Conservation (phyloP, 2,113 vertebrate genomes). For the Canis aureus region DNA sequence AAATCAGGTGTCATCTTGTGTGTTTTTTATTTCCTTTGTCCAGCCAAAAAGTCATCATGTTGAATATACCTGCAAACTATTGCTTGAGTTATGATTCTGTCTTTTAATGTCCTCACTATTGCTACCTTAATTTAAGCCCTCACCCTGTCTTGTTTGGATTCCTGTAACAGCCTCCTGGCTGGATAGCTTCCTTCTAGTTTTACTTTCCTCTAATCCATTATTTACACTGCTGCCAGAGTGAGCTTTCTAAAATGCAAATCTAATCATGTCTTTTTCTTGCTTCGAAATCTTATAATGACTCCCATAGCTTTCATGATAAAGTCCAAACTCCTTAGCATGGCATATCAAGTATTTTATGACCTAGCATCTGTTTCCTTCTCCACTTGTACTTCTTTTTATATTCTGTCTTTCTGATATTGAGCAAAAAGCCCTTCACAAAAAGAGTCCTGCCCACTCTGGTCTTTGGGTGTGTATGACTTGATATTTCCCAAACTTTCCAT, state of each 20-base stretch:
- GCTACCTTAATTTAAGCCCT: conserved; percentile 55
- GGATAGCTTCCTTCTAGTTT: conserved; percentile 68
- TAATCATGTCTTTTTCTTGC: conserved; percentile 75
- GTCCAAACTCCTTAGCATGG: conserved; percentile 70
- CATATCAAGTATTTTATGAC: conserved; percentile 69
- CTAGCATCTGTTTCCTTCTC: conserved; percentile 60
- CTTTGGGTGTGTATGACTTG: background rate
- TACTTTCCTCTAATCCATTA: conserved; percentile 82
- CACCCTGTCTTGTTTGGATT: conserved; percentile 65
- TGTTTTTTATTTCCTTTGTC: background rate
- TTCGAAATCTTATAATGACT: conserved; percentile 77
- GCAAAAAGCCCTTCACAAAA: background rate
- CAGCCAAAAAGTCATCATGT: background rate
- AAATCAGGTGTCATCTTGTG: background rate
- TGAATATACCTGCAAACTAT: conserved; percentile 33
- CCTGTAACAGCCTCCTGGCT: conserved; percentile 68
- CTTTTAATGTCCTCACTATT: conserved; percentile 60
- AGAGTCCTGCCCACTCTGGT: background rate
- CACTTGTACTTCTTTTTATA: conserved; percentile 24
- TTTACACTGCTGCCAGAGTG: conserved; percentile 75
- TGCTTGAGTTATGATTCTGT: conserved; percentile 43
- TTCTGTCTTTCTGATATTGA: conserved; percentile 30
- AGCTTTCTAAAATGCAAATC: conserved; percentile 81
- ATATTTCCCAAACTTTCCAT: background rate
- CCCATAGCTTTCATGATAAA: conserved; percentile 76